A percentile compares a stretch with the other conserved stretches of the same genome.
Evolutionary conservation across 2,797 vertebrate genomes (phyloP).

Genomic region (Crenuchus spilurus): DNA sequence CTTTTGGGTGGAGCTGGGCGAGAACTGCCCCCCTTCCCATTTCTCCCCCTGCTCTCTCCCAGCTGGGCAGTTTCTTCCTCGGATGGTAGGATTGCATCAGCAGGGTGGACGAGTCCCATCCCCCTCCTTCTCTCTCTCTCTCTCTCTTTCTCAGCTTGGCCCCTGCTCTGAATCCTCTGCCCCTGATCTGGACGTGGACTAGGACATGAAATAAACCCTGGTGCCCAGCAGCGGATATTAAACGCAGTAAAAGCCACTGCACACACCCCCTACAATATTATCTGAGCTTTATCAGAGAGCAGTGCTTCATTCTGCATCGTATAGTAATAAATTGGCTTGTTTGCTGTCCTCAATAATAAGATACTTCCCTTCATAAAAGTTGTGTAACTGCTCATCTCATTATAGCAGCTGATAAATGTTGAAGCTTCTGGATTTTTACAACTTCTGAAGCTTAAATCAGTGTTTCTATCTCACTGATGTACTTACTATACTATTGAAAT

Average conservation of each 20-base stretch:
- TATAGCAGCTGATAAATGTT: background rate
- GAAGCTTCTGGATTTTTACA: too few species aligned
- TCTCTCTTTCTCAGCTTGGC: background rate
- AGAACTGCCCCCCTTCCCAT: constrained; percentile 19
- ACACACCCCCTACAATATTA: constrained; percentile 2
- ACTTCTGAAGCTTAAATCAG: too few species aligned
- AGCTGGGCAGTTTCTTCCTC: constrained; percentile 51
- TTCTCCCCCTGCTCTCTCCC: constrained; percentile 18
- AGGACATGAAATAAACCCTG: constrained; percentile 18
- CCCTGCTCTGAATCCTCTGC: constrained; percentile 20
- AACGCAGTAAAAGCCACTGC: constrained; percentile 16
- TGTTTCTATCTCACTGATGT: too few species aligned
- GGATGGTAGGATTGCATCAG: constrained; percentile 56
- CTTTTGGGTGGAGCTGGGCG: background rate
- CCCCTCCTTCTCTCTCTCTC: constrained; percentile 3
- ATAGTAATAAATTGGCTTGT: constrained; percentile 17
- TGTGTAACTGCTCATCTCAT: background rate
- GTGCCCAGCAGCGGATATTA: constrained; percentile 43
- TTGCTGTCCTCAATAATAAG: background rate
- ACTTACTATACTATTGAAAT: too few species aligned
- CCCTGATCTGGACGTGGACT: constrained; percentile 26
- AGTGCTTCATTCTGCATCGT: background rate
- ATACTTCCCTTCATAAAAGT: background rate
- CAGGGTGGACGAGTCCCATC: constrained; percentile 16
- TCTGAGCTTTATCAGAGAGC: constrained; percentile 29